Percentiles rank a stretch among this genome's conserved stretches.
Conservation (phyloP, 1,140 invertebrate species). For the Reticulitermes speratus region DNA sequence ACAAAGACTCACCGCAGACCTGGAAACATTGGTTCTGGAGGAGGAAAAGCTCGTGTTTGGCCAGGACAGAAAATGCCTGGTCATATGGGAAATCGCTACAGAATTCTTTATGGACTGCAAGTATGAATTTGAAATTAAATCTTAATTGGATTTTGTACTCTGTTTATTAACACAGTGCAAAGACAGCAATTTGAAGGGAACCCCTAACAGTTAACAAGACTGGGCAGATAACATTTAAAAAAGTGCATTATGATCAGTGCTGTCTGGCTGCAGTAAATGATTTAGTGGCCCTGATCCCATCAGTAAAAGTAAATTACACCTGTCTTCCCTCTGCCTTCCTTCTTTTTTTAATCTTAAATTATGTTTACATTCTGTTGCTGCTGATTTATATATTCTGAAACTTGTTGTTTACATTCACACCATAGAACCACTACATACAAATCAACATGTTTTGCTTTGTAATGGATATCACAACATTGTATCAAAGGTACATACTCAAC, state of each 20-base stretch:
- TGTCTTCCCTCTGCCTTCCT: no score
- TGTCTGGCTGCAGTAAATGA: no score
- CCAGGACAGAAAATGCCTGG: constrained; percentile 96
- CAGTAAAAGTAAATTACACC: no score
- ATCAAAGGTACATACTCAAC: no score
- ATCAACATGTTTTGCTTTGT: no score
- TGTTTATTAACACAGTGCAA: background rate
- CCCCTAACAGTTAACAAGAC: background rate
- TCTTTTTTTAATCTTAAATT: no score
- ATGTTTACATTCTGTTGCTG: no score
- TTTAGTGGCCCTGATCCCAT: no score
- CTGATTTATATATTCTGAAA: no score
- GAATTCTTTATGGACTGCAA: constrained; percentile 69
- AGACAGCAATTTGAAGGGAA: background rate
- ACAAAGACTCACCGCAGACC: constrained; percentile 94
- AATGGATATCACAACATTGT: no score
- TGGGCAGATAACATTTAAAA: background rate
- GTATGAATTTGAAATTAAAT: constrained; percentile 44
- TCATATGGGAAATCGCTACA: constrained; percentile 88
- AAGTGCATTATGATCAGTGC: background rate
- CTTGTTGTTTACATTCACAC: no score
- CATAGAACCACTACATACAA: no score
- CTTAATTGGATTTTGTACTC: background rate
- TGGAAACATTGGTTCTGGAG: constrained; percentile 86
- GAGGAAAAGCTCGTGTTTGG: constrained; percentile 82